Evolutionary conservation across 1,140 invertebrate genomes (phyloP), one percentile per base, ranked within the genome.

Genomic region (Drosophila chauvacae): DNA sequence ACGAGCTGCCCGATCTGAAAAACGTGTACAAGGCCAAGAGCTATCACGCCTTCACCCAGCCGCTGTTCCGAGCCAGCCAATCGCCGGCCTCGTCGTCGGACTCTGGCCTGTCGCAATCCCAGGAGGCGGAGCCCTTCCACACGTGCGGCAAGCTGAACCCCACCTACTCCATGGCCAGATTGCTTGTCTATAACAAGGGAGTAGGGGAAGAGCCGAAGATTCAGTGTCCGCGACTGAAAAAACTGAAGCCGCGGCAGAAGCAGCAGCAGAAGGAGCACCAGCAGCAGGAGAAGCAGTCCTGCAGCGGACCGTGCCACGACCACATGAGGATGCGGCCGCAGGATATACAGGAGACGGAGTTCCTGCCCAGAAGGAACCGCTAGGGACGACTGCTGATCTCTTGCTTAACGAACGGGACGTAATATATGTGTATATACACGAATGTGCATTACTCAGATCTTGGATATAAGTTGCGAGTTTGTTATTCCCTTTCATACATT

Each of bases 11-110:
- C 37, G 45, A 85, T 48, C 58, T 86, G 7, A 37, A 41, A 18
- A 71, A 64, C 11, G 79, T 76, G 9, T 87, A 82, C 66, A 76
- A 69, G 50, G 56, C 48, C 7, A 70, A 59, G 33, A 78, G 63
- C 59, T 68, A 56, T 23, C 41, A 37, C 16, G 23, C 58, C 11
- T 42, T 66, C 13, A 23, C 14, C 35, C 45, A 20, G 39, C 18
- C 18, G 3, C 1, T 16, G 6, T 6, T 4, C 45, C 7, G 23
- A 23, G 23, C 23, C 23, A 23, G 26, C 2, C 11, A 2, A 6
- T 47, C 53, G 13, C 16, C 37, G 23, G 20, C 2, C 11, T 55
- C 48, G 2, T 62, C 63, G 9, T n/a, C 35, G 13, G 61, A 68
- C 9, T 68, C 65, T 0, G 45, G 28, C 3, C 18, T 37, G 14